A percentile compares a stretch with the other conserved stretches of the same genome.
phyloP scores from a whole-genome alignment of 1,140 invertebrate genomes.

The Anastatus disparis region DNA sequence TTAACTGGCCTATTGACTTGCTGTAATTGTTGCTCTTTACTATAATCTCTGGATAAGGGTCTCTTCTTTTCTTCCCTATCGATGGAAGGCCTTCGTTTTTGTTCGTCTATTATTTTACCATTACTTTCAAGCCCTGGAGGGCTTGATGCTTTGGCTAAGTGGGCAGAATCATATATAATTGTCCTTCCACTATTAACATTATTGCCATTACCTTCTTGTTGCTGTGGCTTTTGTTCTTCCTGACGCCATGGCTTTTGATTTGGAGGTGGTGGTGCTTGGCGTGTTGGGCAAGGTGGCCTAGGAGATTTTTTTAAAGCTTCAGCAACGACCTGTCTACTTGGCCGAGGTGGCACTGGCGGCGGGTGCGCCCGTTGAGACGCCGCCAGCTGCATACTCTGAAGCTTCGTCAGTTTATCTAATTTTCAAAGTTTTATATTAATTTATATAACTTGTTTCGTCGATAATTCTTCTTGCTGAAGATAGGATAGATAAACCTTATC shows the following conservation, averaged over 20 bases:
- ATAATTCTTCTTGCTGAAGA: no score
- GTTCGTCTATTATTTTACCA: neutral
- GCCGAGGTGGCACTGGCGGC: slow-evolving; percentile 78
- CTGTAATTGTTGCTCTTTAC: neutral
- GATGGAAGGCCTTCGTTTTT: neutral
- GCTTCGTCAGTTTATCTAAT: no score
- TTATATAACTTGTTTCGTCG: no score
- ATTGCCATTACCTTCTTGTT: no score
- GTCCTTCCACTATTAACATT: slow-evolving; percentile 46
- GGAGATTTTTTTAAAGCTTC: slow-evolving; percentile 75
- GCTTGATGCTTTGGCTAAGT: neutral
- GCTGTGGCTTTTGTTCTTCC: slow-evolving; percentile 62
- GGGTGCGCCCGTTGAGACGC: slow-evolving; percentile 66
- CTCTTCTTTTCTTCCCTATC: slow-evolving; percentile 13
- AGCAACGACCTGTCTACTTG: slow-evolving; percentile 75
- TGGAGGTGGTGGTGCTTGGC: slow-evolving; percentile 64
- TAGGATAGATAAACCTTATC: no score
- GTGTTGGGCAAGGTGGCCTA: slow-evolving; percentile 67
- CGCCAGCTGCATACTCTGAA: slow-evolving; percentile 59
- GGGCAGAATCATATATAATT: slow-evolving; percentile 48
- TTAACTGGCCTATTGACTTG: slow-evolving; percentile 14
- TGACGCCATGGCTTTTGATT: slow-evolving; percentile 63
- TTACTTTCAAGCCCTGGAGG: no score
- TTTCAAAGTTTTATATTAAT: no score
- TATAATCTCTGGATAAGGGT: neutral